Evolutionary conservation across 2,888 invertebrate species (phyloP), one percentile per base, ranked within the genome.

Genomic region (Glaucopsyche alexis): DNA sequence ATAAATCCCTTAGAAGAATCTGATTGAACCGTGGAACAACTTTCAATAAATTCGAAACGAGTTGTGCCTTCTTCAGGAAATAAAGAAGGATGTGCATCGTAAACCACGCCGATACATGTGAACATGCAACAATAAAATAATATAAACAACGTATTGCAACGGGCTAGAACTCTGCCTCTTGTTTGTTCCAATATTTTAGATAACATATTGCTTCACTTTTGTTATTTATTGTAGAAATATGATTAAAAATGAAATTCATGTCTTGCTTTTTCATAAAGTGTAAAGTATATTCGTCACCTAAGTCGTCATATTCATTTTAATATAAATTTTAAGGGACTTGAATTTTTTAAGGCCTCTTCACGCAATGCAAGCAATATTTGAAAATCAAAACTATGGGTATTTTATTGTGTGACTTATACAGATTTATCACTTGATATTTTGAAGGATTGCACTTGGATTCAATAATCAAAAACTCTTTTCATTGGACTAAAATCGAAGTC

Each of bases 71-170:
- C 80, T 79, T 80, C 80, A 81, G 84, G 82, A 85, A 87, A 89
- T 88, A 88, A 86, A 87, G 85, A 85, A 84, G 82, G 83, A 82
- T 85, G 83, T 82, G 83, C 83, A 83, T 87, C 89, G 88, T 89
- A 88, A 89, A 90, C 83, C 82, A 84, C 85, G 82, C 83, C 87
- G 89, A 88, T 89, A 87, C 87, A 88, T 83, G 83, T 82, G 79
- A 81, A 82, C 84, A 81, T 82, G 82, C 81, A 81, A 83, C 84
- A 87, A 88, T 89, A 87, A 87, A 88, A 85, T 85, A 85, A 87
- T 86, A 81, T 80, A 79, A 78, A 78, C 78, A 82, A 85, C 85
- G 83, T 84, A 82, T 84, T 85, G 82, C 82, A 84, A 81, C 81
- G 84, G 79, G 80, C 84, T 84, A 85, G 82, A 9, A 2, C 4